Evolutionary conservation across 2,888 invertebrate species (phyloP).

Genomic region (Tenthredo distinguenda): DNA sequence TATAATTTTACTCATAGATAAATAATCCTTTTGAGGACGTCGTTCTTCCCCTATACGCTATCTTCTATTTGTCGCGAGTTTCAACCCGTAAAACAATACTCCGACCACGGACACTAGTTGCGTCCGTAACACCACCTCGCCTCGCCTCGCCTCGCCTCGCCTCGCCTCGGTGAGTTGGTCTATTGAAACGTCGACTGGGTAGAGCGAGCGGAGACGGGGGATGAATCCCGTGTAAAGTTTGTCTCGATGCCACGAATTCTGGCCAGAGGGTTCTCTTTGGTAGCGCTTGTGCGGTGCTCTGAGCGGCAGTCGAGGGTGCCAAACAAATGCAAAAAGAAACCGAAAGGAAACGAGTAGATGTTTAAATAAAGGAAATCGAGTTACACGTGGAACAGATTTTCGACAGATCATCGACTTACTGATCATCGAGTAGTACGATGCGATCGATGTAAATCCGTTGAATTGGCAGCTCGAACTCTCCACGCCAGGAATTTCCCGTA

Average conservation of each 20-base stretch:
- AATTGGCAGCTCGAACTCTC: neutral
- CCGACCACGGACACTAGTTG: constrained; percentile 47
- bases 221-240: constrained; percentile 29
- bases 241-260: constrained; percentile 44
- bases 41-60: neutral
- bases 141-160: constrained; percentile 20
- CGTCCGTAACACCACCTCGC: constrained; percentile 30
- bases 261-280: constrained; percentile 18
- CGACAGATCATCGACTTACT: constrained; percentile 16
- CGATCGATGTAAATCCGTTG: neutral
- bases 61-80: constrained; percentile 46
- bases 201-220: neutral
- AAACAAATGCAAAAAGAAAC: constrained; percentile 15
- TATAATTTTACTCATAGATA: neutral
- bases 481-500: neutral
- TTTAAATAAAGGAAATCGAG: neutral
- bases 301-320: constrained; percentile 4
- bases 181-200: constrained; percentile 48
- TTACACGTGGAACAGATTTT: neutral
- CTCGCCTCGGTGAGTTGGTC: constrained; percentile 33
- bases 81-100: constrained; percentile 45
- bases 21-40: neutral
- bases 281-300: neutral
- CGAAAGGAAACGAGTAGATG: neutral
- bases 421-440: neutral